Conservation (phyloP, 2,888 invertebrate species). For the Cheilosia soror region DNA sequence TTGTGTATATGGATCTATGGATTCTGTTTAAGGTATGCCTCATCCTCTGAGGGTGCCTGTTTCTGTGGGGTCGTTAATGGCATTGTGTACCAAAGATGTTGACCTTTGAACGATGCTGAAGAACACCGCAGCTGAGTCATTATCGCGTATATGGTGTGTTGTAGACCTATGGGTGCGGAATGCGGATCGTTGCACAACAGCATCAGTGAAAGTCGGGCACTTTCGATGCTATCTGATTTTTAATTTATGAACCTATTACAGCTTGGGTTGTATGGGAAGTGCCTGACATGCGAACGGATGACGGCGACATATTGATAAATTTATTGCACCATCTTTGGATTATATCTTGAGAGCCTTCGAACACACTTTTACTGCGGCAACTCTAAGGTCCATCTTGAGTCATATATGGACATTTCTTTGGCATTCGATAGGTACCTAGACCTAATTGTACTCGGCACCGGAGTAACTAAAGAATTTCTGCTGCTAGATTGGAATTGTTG, state of each 20-base stretch:
- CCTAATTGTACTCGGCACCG: too few species aligned
- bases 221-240: neutral
- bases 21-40: constrained; percentile 9
- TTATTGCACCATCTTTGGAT: too few species aligned
- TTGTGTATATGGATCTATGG: neutral
- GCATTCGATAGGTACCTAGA: too few species aligned
- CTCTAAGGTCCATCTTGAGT: too few species aligned
- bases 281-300: too few species aligned
- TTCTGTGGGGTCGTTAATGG: constrained; percentile 27
- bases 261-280: neutral
- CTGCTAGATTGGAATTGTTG: too few species aligned
- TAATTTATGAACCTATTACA: neutral
- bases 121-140: neutral
- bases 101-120: constrained; percentile 32
- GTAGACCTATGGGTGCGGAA: neutral
- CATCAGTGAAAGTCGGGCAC: constrained; percentile 8
- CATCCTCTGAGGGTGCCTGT: constrained; percentile 9
- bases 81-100: constrained; percentile 8
- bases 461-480: too few species aligned
- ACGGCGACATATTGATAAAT: too few species aligned
- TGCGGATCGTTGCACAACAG: neutral
- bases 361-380: too few species aligned
- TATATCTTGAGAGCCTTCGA: too few species aligned
- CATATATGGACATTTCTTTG: too few species aligned
- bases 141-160: neutral